Evolutionary conservation across 2,888 invertebrate species (phyloP).

Genomic region (Synanthedon formicaeformis): DNA sequence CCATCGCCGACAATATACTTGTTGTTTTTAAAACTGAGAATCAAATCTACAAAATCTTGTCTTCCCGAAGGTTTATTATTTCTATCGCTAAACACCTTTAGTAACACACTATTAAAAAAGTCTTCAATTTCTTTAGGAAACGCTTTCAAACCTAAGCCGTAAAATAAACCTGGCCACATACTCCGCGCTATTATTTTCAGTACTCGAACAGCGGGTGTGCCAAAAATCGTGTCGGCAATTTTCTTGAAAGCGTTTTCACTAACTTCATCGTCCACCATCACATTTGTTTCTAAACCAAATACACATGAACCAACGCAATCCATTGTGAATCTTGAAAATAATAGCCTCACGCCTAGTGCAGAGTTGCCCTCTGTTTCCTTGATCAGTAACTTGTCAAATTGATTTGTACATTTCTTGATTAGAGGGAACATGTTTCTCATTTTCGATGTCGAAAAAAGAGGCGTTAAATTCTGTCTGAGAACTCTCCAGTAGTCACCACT

Average conservation of each 20-base stretch:
- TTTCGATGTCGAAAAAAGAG: constrained; percentile 40
- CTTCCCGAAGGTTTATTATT: constrained; percentile 21
- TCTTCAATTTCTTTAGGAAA: constrained; percentile 19
- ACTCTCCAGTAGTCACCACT: constrained; percentile 45
- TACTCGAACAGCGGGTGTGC: constrained; percentile 16
- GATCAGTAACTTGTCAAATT: constrained; percentile 27
- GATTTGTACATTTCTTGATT: constrained; percentile 24
- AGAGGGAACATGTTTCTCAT: constrained; percentile 10
- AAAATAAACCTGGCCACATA: constrained; percentile 42
- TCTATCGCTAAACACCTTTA: constrained; percentile 23
- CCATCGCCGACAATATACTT: constrained; percentile 28
- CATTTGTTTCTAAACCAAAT: constrained; percentile 36
- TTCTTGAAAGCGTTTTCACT: constrained; percentile 23
- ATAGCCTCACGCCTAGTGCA: constrained; percentile 18
- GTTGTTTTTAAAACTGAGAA: constrained; percentile 26
- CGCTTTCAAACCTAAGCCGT: constrained; percentile 22
- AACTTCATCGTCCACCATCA: constrained; percentile 17
- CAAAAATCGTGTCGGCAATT: constrained; percentile 27
- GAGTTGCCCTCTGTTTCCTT: constrained; percentile 12
- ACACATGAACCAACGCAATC: constrained; percentile 35
- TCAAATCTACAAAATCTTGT: constrained; percentile 12
- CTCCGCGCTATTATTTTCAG: constrained; percentile 19
- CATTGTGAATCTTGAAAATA: constrained; percentile 36
- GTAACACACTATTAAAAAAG: constrained; percentile 26
- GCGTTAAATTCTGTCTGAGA: constrained; percentile 37